These are phyloP conservation scores for Phthorimaea operculella DNA, from an alignment of 1,140 invertebrate species.

Conservation along the genomic window DNA sequence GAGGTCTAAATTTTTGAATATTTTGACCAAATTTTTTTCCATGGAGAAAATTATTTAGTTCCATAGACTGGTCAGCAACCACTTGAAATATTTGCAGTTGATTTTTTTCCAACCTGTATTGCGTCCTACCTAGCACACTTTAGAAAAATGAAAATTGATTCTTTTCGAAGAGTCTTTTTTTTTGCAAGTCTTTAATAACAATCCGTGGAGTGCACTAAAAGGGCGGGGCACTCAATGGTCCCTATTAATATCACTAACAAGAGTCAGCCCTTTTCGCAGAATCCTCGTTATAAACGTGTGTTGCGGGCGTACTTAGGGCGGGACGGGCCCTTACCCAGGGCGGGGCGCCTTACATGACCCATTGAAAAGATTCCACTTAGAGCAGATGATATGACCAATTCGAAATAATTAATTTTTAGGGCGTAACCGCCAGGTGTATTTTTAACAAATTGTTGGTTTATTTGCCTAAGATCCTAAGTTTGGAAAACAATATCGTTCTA, in stretches of 20 bases:
- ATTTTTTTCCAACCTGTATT: too few species aligned
- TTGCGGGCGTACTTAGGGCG: not conserved
- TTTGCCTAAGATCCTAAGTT: not conserved
- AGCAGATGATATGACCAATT: constrained; percentile 19
- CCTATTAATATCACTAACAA: constrained; percentile 5
- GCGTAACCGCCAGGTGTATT: constrained; percentile 22
- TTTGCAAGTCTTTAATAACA: not conserved
- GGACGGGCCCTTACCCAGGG: constrained; percentile 11
- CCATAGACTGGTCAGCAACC: too few species aligned
- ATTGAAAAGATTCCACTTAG: constrained; percentile 5
- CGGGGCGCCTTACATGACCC: constrained; percentile 17
- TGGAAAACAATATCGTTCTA: too few species aligned
- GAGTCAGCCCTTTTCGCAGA: constrained; percentile 12
- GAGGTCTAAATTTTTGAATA: too few species aligned
- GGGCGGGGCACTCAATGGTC: too few species aligned
- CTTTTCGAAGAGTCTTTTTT: not conserved
- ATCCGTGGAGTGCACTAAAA: not conserved
- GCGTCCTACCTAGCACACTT: too few species aligned
- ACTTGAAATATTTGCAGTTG: too few species aligned
- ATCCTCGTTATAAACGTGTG: constrained; percentile 11
- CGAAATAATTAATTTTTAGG: constrained; percentile 22
- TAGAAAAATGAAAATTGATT: too few species aligned
- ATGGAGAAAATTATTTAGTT: too few species aligned
- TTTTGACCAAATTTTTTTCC: too few species aligned
- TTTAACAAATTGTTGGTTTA: not conserved